Conservation (phyloP, 2,888 invertebrate species). For the Heliconius charithonia region DNA sequence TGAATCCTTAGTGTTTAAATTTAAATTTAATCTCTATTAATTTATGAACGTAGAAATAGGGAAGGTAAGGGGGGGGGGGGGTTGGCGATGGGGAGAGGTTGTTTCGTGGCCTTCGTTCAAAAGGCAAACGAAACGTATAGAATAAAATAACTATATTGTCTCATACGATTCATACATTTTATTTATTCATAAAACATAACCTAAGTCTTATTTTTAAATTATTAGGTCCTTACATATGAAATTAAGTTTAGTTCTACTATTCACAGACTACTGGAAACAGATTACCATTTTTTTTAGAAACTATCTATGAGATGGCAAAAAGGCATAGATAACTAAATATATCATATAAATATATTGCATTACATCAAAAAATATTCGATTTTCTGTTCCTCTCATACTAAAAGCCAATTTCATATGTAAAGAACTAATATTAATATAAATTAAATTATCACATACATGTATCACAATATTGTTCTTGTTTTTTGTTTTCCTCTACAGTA, state of each 20-base stretch:
- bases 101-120: too few species aligned
- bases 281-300: too few species aligned
- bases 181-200: neutral
- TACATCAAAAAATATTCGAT: too few species aligned
- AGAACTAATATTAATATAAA: neutral
- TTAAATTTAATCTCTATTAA: too few species aligned
- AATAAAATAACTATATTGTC: neutral
- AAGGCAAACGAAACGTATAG: neutral
- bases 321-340: too few species aligned
- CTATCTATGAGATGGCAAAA: neutral
- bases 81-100: too few species aligned
- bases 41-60: too few species aligned
- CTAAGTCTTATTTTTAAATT: neutral
- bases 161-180: neutral
- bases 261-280: too few species aligned
- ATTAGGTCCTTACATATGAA: neutral
- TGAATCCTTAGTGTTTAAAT: neutral
- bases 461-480: neutral
- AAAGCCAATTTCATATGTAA: too few species aligned
- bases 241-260: neutral
- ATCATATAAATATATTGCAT: too few species aligned
- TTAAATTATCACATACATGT: conserved; percentile 5
- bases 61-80: too few species aligned
- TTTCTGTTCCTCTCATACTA: too few species aligned
- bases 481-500: neutral